Percentiles rank a stretch among this genome's conserved stretches.
Evolutionary conservation across 2,113 vertebrate species (phyloP).

Genomic region (Dipodomys spectabilis): DNA sequence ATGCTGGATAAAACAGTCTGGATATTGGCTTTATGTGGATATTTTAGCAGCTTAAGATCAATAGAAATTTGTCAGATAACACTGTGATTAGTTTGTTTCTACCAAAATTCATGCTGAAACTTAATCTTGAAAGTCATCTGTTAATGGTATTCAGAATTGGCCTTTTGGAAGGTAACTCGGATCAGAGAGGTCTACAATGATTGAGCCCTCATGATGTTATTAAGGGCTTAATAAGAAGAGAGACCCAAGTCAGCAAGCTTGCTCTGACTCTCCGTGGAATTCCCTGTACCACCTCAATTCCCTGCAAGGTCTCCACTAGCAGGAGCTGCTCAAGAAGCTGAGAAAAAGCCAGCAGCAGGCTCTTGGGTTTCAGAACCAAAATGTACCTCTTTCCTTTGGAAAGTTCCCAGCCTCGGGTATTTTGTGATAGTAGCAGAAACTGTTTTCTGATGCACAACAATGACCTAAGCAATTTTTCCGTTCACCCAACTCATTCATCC

Average conservation of each 20-base stretch:
- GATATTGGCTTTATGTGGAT: background rate
- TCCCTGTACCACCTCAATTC: background rate
- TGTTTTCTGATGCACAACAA: background rate
- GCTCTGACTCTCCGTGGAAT: background rate
- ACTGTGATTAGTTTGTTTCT: background rate
- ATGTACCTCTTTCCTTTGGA: background rate
- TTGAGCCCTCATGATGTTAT: background rate
- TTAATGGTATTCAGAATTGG: too few species aligned
- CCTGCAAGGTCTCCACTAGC: too few species aligned
- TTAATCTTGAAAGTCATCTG: background rate
- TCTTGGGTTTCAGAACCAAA: background rate
- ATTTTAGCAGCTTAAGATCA: background rate
- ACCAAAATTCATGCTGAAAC: background rate
- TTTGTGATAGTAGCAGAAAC: background rate
- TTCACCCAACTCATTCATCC: background rate
- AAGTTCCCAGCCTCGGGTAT: background rate
- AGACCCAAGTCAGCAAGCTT: background rate
- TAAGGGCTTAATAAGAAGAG: background rate
- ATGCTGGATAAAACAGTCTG: background rate
- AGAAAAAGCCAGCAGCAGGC: background rate
- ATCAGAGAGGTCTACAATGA: too few species aligned
- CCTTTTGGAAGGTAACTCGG: too few species aligned
- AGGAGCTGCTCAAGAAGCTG: background rate
- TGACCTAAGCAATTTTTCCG: background rate
- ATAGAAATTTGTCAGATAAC: background rate